Evolutionary conservation across 2,888 invertebrate species (phyloP).

Genomic region (Nymphalis polychloros): DNA sequence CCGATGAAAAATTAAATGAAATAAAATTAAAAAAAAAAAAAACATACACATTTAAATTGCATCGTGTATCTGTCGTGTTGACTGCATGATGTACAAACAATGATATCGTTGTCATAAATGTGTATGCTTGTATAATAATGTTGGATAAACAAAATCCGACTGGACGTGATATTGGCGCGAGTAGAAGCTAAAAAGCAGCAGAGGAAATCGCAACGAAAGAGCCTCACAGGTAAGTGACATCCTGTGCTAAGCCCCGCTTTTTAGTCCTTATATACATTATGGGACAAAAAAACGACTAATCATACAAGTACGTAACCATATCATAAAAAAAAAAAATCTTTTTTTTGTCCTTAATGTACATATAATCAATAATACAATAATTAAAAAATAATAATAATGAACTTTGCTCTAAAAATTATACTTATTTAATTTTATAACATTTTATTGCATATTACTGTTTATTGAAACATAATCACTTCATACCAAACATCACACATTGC

Average conservation of each 20-base stretch:
- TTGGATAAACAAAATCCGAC: constrained; percentile 50
- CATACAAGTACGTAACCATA: background rate
- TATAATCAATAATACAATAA: constrained; percentile 9
- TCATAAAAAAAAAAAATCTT: no score
- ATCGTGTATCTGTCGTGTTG: constrained; percentile 79
- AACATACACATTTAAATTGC: constrained; percentile 73
- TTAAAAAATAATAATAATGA: constrained; percentile 14
- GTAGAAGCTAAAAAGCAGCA: constrained; percentile 97
- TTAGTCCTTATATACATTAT: constrained; percentile 60
- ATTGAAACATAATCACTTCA: constrained; percentile 18
- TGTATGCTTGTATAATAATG: constrained; percentile 64
- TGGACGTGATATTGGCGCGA: constrained; percentile 61
- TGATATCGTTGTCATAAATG: constrained; percentile 66
- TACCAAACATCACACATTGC: constrained; percentile 24
- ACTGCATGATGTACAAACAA: constrained; percentile 78
- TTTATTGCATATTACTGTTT: background rate
- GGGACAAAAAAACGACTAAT: constrained; percentile 46
- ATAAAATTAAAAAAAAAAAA: constrained; percentile 48
- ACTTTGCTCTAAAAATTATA: constrained; percentile 11
- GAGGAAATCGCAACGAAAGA: constrained; percentile 86
- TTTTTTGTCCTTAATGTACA: constrained; percentile 21
- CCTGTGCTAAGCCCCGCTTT: constrained; percentile 74
- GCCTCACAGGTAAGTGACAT: constrained; percentile 90
- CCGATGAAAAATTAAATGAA: constrained; percentile 59
- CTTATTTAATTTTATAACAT: background rate